These are phyloP conservation scores for Bellardia pandia DNA, from an alignment of 2,888 invertebrate genomes.

Conservation along the genomic window DNA sequence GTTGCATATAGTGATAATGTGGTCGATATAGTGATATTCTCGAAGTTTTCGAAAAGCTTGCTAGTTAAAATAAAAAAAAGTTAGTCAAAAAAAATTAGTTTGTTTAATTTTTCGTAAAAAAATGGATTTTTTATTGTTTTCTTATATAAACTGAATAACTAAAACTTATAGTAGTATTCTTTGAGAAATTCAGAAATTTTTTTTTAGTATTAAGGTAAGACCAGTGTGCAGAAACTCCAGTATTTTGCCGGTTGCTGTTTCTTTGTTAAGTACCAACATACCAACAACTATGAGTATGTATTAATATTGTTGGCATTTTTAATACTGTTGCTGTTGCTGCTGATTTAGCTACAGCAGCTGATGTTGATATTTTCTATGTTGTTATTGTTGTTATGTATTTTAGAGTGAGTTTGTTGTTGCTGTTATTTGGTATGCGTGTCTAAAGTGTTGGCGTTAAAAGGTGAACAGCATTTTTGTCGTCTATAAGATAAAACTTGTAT, in stretches of 20 bases:
- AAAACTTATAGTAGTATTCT: no score
- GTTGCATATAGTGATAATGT: no score
- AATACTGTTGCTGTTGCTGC: constrained; percentile 37
- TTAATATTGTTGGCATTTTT: constrained; percentile 47
- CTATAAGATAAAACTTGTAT: constrained; percentile 39
- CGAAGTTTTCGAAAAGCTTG: no score
- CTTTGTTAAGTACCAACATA: background rate
- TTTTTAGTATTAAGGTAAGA: background rate
- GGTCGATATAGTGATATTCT: no score
- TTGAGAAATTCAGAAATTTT: no score
- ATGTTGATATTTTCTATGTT: constrained; percentile 1
- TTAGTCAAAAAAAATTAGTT: no score
- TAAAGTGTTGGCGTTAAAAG: constrained; percentile 71
- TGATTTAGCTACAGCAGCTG: background rate
- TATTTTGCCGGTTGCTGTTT: constrained; percentile 54
- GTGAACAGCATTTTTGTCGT: constrained; percentile 74
- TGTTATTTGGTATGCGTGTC: constrained; percentile 37
- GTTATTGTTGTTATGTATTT: constrained; percentile 24
- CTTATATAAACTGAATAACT: no score
- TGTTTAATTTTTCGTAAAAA: no score
- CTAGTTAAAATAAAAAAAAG: no score
- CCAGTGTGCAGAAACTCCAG: constrained; percentile 20
- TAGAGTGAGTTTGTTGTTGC: background rate
- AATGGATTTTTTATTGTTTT: no score
- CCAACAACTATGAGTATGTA: constrained; percentile 12